phyloP scores from a whole-genome alignment of 2,113 vertebrate species.

The Elachura formosa region DNA sequence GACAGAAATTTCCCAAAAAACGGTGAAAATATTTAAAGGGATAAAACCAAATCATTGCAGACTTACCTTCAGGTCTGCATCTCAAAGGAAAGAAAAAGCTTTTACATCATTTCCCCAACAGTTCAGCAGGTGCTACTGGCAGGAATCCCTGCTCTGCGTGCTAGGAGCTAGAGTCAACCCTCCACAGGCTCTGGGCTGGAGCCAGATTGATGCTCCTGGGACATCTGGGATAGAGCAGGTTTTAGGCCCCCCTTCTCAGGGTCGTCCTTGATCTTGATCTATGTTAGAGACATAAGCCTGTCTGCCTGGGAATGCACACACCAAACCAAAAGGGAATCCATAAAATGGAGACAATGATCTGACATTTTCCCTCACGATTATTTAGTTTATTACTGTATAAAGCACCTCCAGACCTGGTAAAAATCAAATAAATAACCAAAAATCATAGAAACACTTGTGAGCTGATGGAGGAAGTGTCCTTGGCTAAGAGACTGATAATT shows the following conservation, averaged over 20 bases:
- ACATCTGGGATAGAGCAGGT: neutral
- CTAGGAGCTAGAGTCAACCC: accelerated
- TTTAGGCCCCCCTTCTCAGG: neutral
- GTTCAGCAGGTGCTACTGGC: neutral
- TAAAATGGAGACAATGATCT: neutral
- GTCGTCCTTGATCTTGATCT: neutral
- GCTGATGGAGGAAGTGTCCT: neutral
- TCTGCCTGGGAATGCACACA: neutral
- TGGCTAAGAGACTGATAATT: neutral
- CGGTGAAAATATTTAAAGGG: neutral
- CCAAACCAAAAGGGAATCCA: neutral
- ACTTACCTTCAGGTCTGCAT: neutral
- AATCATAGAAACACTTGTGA: neutral
- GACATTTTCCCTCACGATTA: neutral
- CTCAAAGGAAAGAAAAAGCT: neutral
- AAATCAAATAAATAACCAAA: neutral
- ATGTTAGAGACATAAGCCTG: neutral
- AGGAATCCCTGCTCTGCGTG: too few species aligned
- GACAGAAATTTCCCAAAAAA: neutral
- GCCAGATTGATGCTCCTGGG: neutral
- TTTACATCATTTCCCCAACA: neutral
- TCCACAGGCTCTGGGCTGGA: neutral
- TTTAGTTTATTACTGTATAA: neutral
- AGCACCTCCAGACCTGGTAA: neutral
- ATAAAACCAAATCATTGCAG: neutral